Percentiles rank a stretch among this genome's conserved stretches.
Evolutionary conservation across 2,113 vertebrate species (phyloP).

Genomic region (Sinosuthora webbiana): DNA sequence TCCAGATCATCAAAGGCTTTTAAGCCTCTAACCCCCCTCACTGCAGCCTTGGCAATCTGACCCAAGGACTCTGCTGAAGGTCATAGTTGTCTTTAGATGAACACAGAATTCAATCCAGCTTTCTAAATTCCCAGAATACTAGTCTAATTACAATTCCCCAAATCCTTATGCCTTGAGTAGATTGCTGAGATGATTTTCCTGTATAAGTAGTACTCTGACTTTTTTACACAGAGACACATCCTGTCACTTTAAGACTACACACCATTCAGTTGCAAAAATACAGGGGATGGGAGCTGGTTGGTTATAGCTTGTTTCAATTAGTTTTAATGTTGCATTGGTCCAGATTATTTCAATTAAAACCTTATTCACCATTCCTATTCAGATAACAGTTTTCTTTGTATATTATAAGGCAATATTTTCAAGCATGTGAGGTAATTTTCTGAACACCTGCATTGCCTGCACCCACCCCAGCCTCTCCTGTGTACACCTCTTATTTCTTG

Average conservation of each 20-base stretch:
- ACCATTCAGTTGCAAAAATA: neutral
- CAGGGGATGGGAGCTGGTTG: accelerated
- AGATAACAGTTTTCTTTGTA: neutral
- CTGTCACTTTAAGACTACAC: neutral
- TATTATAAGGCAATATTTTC: neutral
- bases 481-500: neutral
- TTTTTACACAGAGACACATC: neutral
- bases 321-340: neutral
- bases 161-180: neutral
- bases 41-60: neutral
- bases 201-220: neutral
- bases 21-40: neutral
- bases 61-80: neutral
- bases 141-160: neutral
- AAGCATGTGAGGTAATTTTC: neutral
- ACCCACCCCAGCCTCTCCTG: neutral
- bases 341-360: neutral
- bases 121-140: neutral
- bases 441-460: neutral
- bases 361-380: neutral
- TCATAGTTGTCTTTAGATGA: neutral
- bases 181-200: neutral
- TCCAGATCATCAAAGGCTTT: neutral
- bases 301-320: neutral
- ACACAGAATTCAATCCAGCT: neutral